Evolutionary conservation across 2,888 invertebrate species (phyloP).

Genomic region (Alloplasta piceator): DNA sequence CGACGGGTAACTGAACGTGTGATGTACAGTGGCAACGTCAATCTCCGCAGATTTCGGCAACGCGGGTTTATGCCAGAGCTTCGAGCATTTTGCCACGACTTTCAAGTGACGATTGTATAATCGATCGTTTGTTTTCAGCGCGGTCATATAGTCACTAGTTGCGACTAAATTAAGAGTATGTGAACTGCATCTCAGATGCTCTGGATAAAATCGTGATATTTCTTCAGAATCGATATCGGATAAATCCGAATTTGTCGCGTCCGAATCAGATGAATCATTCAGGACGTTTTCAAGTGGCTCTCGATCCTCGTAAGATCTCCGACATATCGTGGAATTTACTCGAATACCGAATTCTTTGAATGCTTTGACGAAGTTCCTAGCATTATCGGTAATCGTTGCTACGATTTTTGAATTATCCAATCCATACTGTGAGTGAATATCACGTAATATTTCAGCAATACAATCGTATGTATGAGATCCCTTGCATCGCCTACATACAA

Average conservation of each 20-base stretch:
- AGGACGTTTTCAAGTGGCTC: neutral
- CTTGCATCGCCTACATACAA: neutral
- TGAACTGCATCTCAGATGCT: constrained; percentile 18
- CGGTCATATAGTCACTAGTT: neutral
- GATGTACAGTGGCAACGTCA: constrained; percentile 5
- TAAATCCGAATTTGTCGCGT: constrained; percentile 1
- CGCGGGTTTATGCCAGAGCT: constrained; percentile 43
- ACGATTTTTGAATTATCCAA: constrained; percentile 7
- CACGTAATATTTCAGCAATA: constrained; percentile 7
- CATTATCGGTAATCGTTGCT: constrained; percentile 32
- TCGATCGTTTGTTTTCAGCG: neutral
- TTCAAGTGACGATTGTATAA: constrained; percentile 22
- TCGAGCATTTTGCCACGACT: constrained; percentile 43
- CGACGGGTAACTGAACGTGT: constrained; percentile 23
- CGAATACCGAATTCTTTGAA: constrained; percentile 30
- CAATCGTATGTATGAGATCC: constrained; percentile 13
- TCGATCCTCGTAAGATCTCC: neutral
- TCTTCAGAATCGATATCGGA: neutral
- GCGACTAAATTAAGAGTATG: constrained; percentile 23
- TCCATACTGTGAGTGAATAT: constrained; percentile 4
- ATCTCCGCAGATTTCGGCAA: constrained; percentile 53
- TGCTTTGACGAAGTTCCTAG: constrained; percentile 31
- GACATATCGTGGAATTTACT: neutral
- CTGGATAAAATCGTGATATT: constrained; percentile 4
- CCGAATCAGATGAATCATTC: constrained; percentile 9